phyloP scores from a whole-genome alignment of 2,888 invertebrate species.

The Pandemis corylana region DNA sequence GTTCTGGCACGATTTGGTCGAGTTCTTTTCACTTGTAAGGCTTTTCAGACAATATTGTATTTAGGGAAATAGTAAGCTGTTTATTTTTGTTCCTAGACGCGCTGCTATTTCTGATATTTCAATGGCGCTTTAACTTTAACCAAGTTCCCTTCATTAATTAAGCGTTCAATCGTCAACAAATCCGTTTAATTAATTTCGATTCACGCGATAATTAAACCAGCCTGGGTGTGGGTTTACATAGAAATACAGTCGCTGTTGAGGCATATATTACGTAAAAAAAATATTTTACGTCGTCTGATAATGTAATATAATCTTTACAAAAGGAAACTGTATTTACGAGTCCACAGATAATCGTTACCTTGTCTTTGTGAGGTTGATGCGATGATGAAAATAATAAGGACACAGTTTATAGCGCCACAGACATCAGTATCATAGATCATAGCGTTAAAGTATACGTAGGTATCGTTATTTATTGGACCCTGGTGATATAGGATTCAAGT shows the following conservation, averaged over 20 bases:
- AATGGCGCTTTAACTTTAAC: background rate
- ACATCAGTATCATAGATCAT: background rate
- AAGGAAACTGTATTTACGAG: slow-evolving; percentile 24
- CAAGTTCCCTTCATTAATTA: background rate
- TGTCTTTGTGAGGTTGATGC: slow-evolving; percentile 8
- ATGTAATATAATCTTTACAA: slow-evolving; percentile 19
- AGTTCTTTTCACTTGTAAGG: slow-evolving; percentile 6
- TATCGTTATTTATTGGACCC: background rate
- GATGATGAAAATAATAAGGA: slow-evolving; percentile 1
- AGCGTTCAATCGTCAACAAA: slow-evolving; percentile 1
- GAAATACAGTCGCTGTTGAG: background rate
- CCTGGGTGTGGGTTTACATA: background rate
- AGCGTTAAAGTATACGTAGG: background rate
- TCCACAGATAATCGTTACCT: slow-evolving; percentile 2
- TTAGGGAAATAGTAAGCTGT: background rate
- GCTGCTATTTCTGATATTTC: background rate
- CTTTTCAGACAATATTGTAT: slow-evolving; percentile 1
- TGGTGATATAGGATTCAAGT: slow-evolving; percentile 11
- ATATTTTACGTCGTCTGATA: background rate
- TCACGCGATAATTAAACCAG: background rate
- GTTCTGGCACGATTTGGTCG: slow-evolving; percentile 9
- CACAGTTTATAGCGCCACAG: background rate
- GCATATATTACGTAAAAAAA: background rate
- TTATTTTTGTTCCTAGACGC: background rate
- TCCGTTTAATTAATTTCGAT: background rate